A percentile compares a stretch with the other conserved stretches of the same genome.
Evolutionary conservation across 37 sponge, comb jelly and placozoan species (phyloP).

Genomic region (Geodia barretti): DNA sequence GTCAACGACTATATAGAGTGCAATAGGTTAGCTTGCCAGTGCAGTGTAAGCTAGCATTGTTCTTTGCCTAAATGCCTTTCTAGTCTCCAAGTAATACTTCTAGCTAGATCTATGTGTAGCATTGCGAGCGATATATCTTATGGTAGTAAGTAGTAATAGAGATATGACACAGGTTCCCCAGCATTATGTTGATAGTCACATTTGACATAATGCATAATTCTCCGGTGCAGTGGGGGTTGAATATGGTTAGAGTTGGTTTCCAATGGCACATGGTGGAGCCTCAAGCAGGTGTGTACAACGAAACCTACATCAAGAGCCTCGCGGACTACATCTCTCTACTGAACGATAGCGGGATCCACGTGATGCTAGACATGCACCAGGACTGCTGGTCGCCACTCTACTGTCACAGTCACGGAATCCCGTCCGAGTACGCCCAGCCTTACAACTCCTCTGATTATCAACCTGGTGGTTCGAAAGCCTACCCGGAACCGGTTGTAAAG

Average conservation of each 20-base stretch:
- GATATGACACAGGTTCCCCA: too few species aligned
- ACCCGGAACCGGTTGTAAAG: conserved; percentile 34
- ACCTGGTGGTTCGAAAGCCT: conserved; percentile 19
- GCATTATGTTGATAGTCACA: not conserved
- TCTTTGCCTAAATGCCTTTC: too few species aligned
- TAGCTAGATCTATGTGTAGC: too few species aligned
- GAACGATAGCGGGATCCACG: conserved; percentile 20
- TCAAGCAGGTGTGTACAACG: conserved; percentile 21
- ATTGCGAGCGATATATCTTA: too few species aligned
- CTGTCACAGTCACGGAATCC: conserved; percentile 37
- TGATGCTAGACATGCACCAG: conserved; percentile 59
- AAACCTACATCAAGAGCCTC: conserved; percentile 22
- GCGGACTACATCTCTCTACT: conserved; percentile 24
- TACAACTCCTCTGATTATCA: conserved; percentile 40
- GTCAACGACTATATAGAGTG: too few species aligned
- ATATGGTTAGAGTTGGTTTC: conserved; percentile 41
- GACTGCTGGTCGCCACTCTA: conserved; percentile 46
- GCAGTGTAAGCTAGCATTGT: too few species aligned
- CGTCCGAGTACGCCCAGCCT: conserved; percentile 10
- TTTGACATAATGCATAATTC: not conserved
- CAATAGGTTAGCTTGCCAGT: too few species aligned
- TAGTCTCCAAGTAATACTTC: too few species aligned
- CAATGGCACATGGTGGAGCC: conserved; percentile 55
- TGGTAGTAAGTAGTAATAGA: too few species aligned
- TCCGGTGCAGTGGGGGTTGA: conserved; percentile 43